A percentile compares a stretch with the other conserved stretches of the same genome.
Conservation (phyloP, 2,797 vertebrate species). For the Tapirus indicus region DNA sequence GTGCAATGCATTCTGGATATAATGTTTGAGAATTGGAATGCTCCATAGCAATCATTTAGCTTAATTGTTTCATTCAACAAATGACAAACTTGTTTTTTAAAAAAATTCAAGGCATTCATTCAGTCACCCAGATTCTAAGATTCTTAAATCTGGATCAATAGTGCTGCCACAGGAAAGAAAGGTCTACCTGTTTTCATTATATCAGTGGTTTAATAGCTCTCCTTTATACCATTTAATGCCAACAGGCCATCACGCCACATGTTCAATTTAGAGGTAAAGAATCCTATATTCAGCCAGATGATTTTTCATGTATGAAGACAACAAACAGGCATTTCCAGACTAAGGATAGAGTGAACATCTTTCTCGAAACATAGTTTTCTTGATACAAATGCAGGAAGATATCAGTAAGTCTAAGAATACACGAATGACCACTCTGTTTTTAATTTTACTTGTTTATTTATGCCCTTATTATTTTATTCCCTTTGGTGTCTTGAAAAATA, state of each 20-base stretch:
- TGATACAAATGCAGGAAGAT: background rate
- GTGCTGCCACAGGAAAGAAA: background rate
- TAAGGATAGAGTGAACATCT: background rate
- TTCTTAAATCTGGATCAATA: background rate
- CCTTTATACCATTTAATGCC: background rate
- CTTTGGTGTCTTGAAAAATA: constrained; percentile 58
- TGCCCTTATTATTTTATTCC: constrained; percentile 58
- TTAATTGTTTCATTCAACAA: background rate
- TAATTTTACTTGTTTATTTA: constrained; percentile 60
- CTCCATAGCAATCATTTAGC: background rate
- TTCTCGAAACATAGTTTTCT: background rate
- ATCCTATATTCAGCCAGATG: background rate
- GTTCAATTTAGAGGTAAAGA: background rate
- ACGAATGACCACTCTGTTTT: background rate
- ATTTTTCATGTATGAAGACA: background rate
- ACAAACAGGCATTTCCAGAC: background rate
- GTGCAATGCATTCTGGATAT: background rate
- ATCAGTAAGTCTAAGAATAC: background rate
- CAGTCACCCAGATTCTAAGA: background rate
- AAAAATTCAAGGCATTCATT: background rate
- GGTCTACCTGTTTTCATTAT: background rate
- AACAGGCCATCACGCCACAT: background rate
- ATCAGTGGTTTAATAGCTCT: background rate
- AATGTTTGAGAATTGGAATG: background rate
- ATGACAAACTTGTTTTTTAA: background rate